Base-by-base conservation (phyloP, 2,888 invertebrate genomes). In the Norana najaformis region DNA sequence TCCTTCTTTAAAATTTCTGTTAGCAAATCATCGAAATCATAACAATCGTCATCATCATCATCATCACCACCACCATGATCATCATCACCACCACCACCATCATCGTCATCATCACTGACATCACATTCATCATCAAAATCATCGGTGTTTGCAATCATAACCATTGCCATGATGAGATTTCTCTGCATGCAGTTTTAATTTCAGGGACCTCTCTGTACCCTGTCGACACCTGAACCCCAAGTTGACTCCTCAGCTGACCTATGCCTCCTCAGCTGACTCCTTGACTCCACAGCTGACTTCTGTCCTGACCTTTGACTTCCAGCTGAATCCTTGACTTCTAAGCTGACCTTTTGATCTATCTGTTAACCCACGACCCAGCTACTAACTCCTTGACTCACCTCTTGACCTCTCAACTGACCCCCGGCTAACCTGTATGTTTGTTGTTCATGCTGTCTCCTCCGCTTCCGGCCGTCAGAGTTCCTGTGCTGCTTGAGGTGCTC, bases 381-480 rank as follows among this genome's bases (percentile, higher is more conserved):
- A 39, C n/a, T 13, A 39, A 18, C 69, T n/a, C 69, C n/a, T 69
- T 8, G n/a, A 8, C 11, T n/a, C 30, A 53, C 53, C 53, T 30
- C 30, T 23, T 83, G 83, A 36, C 34, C 83, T 14, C 83, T 34
- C 20, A 16, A 35, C 35, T 18, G 36, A 36, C 85, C 36, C 83
- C 18, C 20, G 5, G 5, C 35, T 18, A n/a, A 36, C 85, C 36
- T 35, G 35, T 85, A 23, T 18, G 35, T 23, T 36, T 85, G 18
- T 36, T 37, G 37, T 6, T 36, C 35, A 35, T 37, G 85, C 85
- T 85, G 85, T 14, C 85, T 85, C 85, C 85, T 36, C 85, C 85
- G 90, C 92, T 92, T 85, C 91, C 92, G 18, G 93, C 92, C 30
- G 93, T 93, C 47, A 93, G 92, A 11, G 93, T 93, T 88, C 92